Evolutionary conservation across 2,888 invertebrate genomes (phyloP).

Genomic region (Leistus spinibarbis): DNA sequence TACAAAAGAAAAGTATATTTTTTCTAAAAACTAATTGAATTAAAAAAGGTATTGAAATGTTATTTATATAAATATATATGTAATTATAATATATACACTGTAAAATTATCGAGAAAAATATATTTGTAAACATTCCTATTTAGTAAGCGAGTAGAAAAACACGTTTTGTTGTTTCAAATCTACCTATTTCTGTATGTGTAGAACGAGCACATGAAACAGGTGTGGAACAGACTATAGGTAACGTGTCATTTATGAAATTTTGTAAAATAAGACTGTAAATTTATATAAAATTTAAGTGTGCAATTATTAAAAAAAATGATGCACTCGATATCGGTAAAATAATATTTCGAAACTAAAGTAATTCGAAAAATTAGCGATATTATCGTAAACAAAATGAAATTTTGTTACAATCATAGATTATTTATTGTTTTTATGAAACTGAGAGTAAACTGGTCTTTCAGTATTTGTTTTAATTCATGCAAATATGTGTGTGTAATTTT

Average conservation of each 20-base stretch:
- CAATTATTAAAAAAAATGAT: not conserved
- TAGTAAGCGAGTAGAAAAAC: not conserved
- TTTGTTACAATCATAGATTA: slow-evolving; percentile 32
- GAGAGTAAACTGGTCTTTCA: slow-evolving; percentile 44
- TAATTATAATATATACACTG: slow-evolving; percentile 16
- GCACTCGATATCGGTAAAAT: not conserved
- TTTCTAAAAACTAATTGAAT: slow-evolving; percentile 22
- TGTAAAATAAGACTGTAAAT: not conserved
- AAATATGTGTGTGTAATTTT: slow-evolving; percentile 47
- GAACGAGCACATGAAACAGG: not conserved
- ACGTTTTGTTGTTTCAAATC: not conserved
- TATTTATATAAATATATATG: slow-evolving; percentile 22
- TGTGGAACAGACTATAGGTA: not conserved
- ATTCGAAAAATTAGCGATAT: slow-evolving; percentile 7
- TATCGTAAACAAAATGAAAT: slow-evolving; percentile 22
- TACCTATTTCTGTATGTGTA: not conserved
- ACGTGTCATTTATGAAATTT: not conserved
- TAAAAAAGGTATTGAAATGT: slow-evolving; percentile 9
- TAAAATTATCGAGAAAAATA: not conserved
- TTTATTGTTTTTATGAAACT: slow-evolving; percentile 43
- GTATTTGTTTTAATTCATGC: slow-evolving; percentile 46
- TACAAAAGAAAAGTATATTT: slow-evolving; percentile 30
- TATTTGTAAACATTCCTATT: slow-evolving; percentile 22
- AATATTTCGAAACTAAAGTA: not conserved
- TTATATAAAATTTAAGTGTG: not conserved